Base-by-base conservation (phyloP, 1,140 invertebrate genomes). In the Scaptomyza montana region DNA sequence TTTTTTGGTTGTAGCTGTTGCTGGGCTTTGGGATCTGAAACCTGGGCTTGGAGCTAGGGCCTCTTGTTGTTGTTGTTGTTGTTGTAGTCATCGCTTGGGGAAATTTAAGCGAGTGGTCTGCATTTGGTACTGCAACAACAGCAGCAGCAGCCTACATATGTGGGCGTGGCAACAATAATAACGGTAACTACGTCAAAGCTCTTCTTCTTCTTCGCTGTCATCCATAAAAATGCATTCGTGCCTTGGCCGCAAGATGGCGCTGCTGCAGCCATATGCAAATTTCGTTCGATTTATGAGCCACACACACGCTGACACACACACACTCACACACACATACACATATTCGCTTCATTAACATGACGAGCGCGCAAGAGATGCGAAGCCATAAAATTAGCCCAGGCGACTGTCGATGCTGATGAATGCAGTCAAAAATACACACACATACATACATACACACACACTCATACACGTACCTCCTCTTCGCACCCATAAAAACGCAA, bases 331-430 rank as follows among this genome's bases (percentile, higher is more conserved):
- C 43, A 56, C 56, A 47, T 25, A 46, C 21, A 61, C 46, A 57
- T 62, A 39, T 5, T 21, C 16, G 78, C 75, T 86, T 87, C 82
- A 86, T 86, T 86, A 86, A 86, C 82, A 87, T 86, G 78, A 87
- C 77, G 66, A 71, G 66, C 76, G 76, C 75, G 75, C 72, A 87
- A 87, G 9, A 86, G 82, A 86, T 86, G 82, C 75, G 82, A 36
- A 81, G 82, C 74, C 82, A 86, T 86, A 87, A 86, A 87, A 86
- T 86, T 86, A 86, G 82, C 82, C 78, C 60, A 65, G 69, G 41
- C 59, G 30, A 56, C 73, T 63, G 61, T 87, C 75, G 74, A 87
- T 82, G 75, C 47, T 82, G 84, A 84, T 89, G 84, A 79, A 89
- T 89, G 77, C 79, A 82, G 13, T 49, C 41, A 56, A 36, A 59